Evolutionary conservation across 2,113 vertebrate genomes (phyloP).

Genomic region (Camelus bactrianus): DNA sequence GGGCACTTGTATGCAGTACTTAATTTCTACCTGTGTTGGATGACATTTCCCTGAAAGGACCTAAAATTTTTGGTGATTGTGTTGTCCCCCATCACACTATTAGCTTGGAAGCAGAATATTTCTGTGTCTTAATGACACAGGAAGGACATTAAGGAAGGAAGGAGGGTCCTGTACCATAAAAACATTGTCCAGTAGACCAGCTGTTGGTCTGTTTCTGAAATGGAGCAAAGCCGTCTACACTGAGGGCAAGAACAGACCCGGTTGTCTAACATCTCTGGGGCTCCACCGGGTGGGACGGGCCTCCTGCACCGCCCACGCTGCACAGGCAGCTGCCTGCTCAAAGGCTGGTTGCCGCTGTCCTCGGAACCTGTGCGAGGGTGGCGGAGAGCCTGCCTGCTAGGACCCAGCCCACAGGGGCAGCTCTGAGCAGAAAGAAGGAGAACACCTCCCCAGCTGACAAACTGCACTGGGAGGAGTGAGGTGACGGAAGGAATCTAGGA

Average conservation of each 20-base stretch:
- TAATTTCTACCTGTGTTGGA: constrained; percentile 67
- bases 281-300: not conserved
- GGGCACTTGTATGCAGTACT: not conserved
- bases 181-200: not conserved
- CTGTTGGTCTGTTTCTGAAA: not conserved
- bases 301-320: accelerated
- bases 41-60: constrained; percentile 67
- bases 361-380: not conserved
- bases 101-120: not conserved
- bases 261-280: not conserved
- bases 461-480: not conserved
- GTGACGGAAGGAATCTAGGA: not conserved
- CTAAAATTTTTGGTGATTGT: not conserved
- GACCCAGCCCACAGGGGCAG: not conserved
- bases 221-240: not conserved
- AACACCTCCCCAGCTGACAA: not conserved
- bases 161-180: not conserved
- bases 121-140: not conserved
- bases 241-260: not conserved
- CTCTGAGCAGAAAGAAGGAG: not conserved
- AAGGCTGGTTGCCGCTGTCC: not conserved
- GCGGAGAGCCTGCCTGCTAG: too few species aligned
- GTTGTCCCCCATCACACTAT: not conserved
- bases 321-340: not conserved
- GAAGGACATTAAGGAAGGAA: not conserved